Evolutionary conservation across 2,888 invertebrate genomes (phyloP).

Genomic region (Caenorhabditis plicata): DNA sequence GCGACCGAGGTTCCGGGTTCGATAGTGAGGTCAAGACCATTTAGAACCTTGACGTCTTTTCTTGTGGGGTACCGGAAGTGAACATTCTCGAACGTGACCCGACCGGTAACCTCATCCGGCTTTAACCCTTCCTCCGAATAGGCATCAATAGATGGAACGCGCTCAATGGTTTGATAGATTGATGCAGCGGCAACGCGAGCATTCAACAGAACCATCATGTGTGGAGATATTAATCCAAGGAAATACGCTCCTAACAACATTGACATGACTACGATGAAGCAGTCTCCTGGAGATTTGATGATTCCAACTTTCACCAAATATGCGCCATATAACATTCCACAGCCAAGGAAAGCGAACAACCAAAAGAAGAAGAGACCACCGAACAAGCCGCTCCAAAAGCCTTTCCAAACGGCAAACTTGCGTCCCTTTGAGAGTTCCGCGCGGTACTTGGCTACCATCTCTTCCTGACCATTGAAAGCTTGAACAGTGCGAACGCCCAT

Average conservation of each 20-base stretch:
- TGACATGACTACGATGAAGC: constrained; percentile 49
- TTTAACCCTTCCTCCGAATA: constrained; percentile 39
- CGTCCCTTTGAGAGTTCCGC: constrained; percentile 37
- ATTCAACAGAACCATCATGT: constrained; percentile 57
- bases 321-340: constrained; percentile 50
- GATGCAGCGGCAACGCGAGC: constrained; percentile 58
- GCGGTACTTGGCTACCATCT: constrained; percentile 45
- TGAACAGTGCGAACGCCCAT: constrained; percentile 57
- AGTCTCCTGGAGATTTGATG: constrained; percentile 47
- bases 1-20: constrained; percentile 66
- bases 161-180: constrained; percentile 54
- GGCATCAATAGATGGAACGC: constrained; percentile 51
- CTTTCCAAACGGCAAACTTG: constrained; percentile 43
- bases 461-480: constrained; percentile 54
- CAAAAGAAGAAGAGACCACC: constrained; percentile 51
- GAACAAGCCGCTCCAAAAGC: constrained; percentile 50
- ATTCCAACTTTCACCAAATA: constrained; percentile 42
- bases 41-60: constrained; percentile 52
- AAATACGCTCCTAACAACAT: constrained; percentile 54
- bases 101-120: constrained; percentile 37
- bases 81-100: constrained; percentile 48
- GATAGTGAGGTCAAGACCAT: constrained; percentile 65
- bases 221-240: constrained; percentile 55
- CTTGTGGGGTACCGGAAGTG: constrained; percentile 54
- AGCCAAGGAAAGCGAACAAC: constrained; percentile 45